Percentiles rank a stretch among this genome's conserved stretches.
Conservation (phyloP, 2,888 invertebrate genomes). For the Hirtodrosophila duncani region DNA sequence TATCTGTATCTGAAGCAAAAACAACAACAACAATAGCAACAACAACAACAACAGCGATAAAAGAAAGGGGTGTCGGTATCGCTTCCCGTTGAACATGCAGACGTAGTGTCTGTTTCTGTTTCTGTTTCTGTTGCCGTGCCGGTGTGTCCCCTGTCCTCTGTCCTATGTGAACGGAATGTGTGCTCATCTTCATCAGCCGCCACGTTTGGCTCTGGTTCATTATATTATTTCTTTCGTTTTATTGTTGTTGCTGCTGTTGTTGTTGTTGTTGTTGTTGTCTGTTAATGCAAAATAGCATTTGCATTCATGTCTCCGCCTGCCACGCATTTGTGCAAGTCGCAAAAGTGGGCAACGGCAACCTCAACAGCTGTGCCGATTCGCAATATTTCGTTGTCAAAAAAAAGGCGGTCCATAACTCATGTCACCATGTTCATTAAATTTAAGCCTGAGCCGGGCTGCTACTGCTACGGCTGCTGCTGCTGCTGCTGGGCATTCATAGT, state of each 20-base stretch:
- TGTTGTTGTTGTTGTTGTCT: too few relatives aligned
- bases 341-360: slow-evolving; percentile 16
- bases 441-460: slow-evolving; percentile 39
- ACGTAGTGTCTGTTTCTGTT: too few relatives aligned
- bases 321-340: slow-evolving; percentile 4
- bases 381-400: slow-evolving; percentile 56
- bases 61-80: slow-evolving; percentile 38
- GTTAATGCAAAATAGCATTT: slow-evolving; percentile 63
- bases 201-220: too few relatives aligned
- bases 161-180: slow-evolving; percentile 47
- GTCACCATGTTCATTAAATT: slow-evolving; percentile 66
- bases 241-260: too few relatives aligned
- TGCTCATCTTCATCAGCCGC: slow-evolving; percentile 42
- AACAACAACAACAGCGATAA: too few relatives aligned
- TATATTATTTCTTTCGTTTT: too few relatives aligned
- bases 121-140: too few relatives aligned
- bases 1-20: too few relatives aligned
- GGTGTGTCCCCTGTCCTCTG: too few relatives aligned
- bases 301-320: slow-evolving; percentile 40
- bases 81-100: too few relatives aligned
- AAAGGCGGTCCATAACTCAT: slow-evolving; percentile 58
- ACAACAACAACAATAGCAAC: too few relatives aligned
- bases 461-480: slow-evolving; percentile 16
- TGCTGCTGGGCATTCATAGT: slow-evolving; percentile 1
- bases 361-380: slow-evolving; percentile 60